These are phyloP conservation scores for Axis porcinus DNA, from an alignment of 2,113 vertebrate species.

Conservation along the genomic window DNA sequence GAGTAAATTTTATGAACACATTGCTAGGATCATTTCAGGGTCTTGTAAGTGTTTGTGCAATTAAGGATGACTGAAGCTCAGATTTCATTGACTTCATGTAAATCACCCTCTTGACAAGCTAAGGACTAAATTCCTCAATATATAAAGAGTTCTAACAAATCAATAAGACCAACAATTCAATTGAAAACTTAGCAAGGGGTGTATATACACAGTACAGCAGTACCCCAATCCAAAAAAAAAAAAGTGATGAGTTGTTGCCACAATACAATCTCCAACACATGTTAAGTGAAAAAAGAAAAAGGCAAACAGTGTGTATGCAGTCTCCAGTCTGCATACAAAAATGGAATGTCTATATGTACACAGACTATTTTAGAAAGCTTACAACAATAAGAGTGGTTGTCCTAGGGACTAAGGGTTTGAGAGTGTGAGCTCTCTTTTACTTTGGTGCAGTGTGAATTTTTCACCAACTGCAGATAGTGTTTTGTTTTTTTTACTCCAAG, in stretches of 20 bases:
- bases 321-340: too few species aligned
- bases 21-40: background rate
- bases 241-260: background rate
- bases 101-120: background rate
- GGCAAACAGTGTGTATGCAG: too few species aligned
- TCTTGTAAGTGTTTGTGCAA: background rate
- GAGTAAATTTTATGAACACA: background rate
- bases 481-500: background rate
- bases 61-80: background rate
- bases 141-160: background rate
- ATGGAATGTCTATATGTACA: accelerated
- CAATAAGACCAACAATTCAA: background rate
- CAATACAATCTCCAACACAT: background rate
- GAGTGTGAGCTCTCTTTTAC: background rate
- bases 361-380: background rate
- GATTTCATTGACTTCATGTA: background rate
- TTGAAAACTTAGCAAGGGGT: background rate
- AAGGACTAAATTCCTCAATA: background rate
- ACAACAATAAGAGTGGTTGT: accelerated
- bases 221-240: background rate
- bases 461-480: background rate
- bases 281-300: background rate
- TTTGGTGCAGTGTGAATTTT: background rate
- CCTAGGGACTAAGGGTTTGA: background rate
- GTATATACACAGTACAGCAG: too few species aligned